Conservation (phyloP, 2,888 invertebrate genomes). For the Schizaphis graminum region DNA sequence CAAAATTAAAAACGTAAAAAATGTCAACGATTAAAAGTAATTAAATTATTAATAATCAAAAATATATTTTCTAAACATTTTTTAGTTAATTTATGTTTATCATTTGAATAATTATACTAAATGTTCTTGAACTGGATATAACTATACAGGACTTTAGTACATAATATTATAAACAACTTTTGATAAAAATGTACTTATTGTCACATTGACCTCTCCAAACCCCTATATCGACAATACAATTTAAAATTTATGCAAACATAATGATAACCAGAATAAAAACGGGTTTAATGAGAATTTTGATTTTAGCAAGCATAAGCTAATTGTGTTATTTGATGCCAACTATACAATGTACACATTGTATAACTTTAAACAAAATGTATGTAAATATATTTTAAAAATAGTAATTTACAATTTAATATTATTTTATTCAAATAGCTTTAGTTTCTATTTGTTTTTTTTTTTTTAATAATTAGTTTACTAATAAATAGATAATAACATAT, state of each 20-base stretch:
- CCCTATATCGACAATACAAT: not conserved
- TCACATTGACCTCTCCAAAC: not conserved
- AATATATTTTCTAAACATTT: not conserved
- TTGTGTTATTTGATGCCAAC: not conserved
- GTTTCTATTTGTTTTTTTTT: not conserved
- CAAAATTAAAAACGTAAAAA: not conserved
- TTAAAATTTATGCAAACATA: not conserved
- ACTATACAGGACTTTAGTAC: not conserved
- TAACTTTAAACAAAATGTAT: not conserved
- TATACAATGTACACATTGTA: not conserved
- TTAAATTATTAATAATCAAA: not conserved
- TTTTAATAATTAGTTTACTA: not conserved
- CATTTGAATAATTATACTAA: not conserved
- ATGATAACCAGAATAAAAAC: not conserved
- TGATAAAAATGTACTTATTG: not conserved
- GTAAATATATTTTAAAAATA: not conserved
- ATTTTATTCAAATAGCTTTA: not conserved
- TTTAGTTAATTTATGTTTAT: not conserved
- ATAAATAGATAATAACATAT: not conserved
- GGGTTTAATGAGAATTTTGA: not conserved
- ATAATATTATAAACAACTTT: not conserved
- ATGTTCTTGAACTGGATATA: not conserved
- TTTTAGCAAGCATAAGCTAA: not conserved
- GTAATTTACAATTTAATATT: not conserved
- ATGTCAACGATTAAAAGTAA: not conserved